Base-by-base conservation (phyloP, 2,888 invertebrate species). In the Himalopsyche anomala region DNA sequence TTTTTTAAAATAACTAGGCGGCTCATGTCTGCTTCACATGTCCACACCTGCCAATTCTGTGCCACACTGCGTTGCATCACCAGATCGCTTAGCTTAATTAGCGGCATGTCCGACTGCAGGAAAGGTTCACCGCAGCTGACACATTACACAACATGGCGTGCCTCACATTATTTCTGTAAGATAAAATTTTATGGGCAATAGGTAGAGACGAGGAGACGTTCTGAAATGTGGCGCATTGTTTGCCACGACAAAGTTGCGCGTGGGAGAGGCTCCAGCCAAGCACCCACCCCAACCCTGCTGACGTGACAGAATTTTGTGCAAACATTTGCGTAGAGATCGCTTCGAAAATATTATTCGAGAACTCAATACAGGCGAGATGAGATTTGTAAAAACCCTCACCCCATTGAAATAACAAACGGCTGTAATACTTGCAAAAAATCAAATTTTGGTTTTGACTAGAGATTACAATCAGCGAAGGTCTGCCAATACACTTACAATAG, bases 311-410 rank as follows among this genome's bases (percentile, higher is more conserved):
- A 62, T 19, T 62, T 62, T 19, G 28, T 62, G 19, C 62, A 62
- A 62, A 62, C 28, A 62, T 62, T 62, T 62, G 62, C 62, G 62
- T 28, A 62, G n/a, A 62, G 62, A 62, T 62, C 28, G 62, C 28
- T 62, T 2, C 6, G 19, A 62, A 62, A 62, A 62, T 62, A 62
- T 62, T 62, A 62, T 62, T 62, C 28, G 19, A 19, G 28, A 11
- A 62, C 62, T 62, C 62, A 28, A 62, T 62, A 62, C 19, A 19
- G 62, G 0, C 19, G 19, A 62, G 19, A 62, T 62, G 28, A 62
- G 62, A 62, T 19, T 62, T 62, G 15, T 11, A 62, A 62, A 62
- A 19, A 11, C 62, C 2, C 62, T 28, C 62, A 62, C n/a, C 62
- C 28, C 28, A 19, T 62, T 8, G 28, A 19, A 62, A 62, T 4